These are phyloP conservation scores for Leucophenga montana DNA, from an alignment of 2,888 invertebrate species.

Conservation along the genomic window DNA sequence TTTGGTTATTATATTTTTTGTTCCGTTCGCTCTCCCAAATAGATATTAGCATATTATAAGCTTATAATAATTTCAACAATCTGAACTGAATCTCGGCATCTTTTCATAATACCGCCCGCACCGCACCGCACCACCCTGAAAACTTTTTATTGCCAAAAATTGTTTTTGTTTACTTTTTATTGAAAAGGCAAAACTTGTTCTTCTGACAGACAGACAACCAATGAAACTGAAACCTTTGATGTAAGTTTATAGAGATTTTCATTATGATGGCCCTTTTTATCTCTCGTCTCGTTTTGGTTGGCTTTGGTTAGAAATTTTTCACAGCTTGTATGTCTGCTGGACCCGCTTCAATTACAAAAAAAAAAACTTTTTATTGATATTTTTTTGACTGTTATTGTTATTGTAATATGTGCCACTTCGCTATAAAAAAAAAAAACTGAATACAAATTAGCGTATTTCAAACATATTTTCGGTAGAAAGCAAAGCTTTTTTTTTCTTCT, in stretches of 20 bases:
- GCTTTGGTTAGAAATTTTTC: slow-evolving; percentile 28
- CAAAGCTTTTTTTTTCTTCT: slow-evolving; percentile 55
- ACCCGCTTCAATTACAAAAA: slow-evolving; percentile 15
- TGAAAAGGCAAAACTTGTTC: not conserved
- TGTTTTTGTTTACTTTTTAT: slow-evolving; percentile 49
- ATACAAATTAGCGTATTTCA: slow-evolving; percentile 57
- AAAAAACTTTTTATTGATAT: not conserved
- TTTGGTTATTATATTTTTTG: not conserved
- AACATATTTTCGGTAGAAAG: slow-evolving; percentile 65
- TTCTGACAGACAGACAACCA: not conserved
- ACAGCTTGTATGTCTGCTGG: not conserved
- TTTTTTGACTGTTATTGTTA: not conserved
- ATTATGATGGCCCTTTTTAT: slow-evolving; percentile 13
- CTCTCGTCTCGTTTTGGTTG: slow-evolving; percentile 26
- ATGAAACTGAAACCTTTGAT: slow-evolving; percentile 3
- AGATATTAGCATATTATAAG: slow-evolving; percentile 45
- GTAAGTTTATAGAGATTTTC: slow-evolving; percentile 1
- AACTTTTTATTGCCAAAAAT: slow-evolving; percentile 34
- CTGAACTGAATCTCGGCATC: slow-evolving; percentile 1
- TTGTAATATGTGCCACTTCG: no score
- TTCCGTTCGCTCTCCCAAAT: not conserved
- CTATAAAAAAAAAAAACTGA: slow-evolving; percentile 42
- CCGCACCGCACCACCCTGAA: not conserved
- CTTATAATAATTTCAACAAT: slow-evolving; percentile 40
- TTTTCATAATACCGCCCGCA: slow-evolving; percentile 12